Conservation (phyloP, 2,113 vertebrate genomes). For the Corythoichthys haematopterus region DNA sequence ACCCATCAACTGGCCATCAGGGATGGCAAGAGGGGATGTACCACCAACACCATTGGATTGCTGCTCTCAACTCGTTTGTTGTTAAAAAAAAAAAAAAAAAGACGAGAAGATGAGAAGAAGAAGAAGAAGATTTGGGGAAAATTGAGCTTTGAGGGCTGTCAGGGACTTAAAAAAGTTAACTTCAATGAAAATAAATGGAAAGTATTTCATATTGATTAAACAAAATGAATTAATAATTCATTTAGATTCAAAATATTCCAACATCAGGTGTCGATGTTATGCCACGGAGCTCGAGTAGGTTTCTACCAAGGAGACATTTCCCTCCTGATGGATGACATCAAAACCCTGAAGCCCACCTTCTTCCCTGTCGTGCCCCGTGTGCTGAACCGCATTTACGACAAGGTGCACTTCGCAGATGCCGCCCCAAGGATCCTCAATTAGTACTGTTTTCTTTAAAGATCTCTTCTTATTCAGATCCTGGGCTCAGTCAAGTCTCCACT, state of each 20-base stretch:
- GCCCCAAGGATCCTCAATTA: not conserved
- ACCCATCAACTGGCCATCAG: too few species aligned
- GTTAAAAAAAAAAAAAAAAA: not conserved
- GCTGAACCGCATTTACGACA: constrained; percentile 77
- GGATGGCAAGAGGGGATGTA: too few species aligned
- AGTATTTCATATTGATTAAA: too few species aligned
- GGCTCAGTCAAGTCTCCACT: constrained; percentile 69
- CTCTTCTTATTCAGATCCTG: constrained; percentile 58
- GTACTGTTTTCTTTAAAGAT: not conserved
- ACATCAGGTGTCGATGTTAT: constrained; percentile 72
- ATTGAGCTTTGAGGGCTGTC: not conserved
- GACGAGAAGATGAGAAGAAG: not conserved
- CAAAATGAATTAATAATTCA: too few species aligned
- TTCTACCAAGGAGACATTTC: constrained; percentile 78
- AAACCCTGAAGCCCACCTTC: constrained; percentile 75
- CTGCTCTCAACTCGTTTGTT: not conserved
- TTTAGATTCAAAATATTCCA: not conserved
- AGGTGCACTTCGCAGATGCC: constrained; percentile 51
- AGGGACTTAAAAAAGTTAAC: not conserved
- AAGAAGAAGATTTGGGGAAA: too few species aligned
- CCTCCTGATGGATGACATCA: constrained; percentile 77
- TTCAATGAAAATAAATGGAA: too few species aligned
- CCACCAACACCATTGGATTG: too few species aligned
- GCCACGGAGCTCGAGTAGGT: constrained; percentile 72
- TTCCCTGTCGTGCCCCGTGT: constrained; percentile 76